A percentile compares a stretch with the other conserved stretches of the same genome.
phyloP scores from a whole-genome alignment of 2,113 vertebrate genomes.

The Oryzias woworae region DNA sequence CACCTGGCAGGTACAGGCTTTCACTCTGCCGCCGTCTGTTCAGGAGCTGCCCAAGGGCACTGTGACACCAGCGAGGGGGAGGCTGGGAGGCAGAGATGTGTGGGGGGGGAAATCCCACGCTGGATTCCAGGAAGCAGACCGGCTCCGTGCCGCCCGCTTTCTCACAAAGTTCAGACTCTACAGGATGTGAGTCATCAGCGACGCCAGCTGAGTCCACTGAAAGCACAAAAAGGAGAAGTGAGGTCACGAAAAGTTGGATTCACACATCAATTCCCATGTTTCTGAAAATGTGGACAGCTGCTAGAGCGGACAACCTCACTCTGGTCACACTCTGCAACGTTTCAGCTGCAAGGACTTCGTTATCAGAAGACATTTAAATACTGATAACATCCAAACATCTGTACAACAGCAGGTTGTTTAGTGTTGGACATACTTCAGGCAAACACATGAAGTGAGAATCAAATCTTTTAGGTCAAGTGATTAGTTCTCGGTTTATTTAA shows the following conservation, averaged over 20 bases:
- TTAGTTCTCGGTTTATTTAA: too few species aligned
- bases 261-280: too few species aligned
- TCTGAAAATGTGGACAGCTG: too few species aligned
- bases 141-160: constrained; percentile 33
- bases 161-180: constrained; percentile 41
- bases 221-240: not conserved
- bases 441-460: too few species aligned
- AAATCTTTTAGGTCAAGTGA: too few species aligned
- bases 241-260: not conserved
- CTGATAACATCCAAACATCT: too few species aligned
- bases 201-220: not conserved
- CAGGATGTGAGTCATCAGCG: constrained; percentile 56
- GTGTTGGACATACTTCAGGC: too few species aligned
- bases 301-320: too few species aligned
- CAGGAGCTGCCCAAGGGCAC: constrained; percentile 6
- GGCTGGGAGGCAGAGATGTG: not conserved
- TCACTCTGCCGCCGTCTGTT: not conserved
- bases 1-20: constrained; percentile 54
- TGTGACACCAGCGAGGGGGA: not conserved
- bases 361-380: too few species aligned
- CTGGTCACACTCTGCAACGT: too few species aligned
- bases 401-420: too few species aligned
- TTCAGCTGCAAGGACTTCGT: too few species aligned
- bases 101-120: constrained; percentile 26
- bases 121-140: constrained; percentile 62